A percentile compares a stretch with the other conserved stretches of the same genome.
Evolutionary conservation across 2,888 invertebrate species (phyloP).

Genomic region (Limenitis camilla): DNA sequence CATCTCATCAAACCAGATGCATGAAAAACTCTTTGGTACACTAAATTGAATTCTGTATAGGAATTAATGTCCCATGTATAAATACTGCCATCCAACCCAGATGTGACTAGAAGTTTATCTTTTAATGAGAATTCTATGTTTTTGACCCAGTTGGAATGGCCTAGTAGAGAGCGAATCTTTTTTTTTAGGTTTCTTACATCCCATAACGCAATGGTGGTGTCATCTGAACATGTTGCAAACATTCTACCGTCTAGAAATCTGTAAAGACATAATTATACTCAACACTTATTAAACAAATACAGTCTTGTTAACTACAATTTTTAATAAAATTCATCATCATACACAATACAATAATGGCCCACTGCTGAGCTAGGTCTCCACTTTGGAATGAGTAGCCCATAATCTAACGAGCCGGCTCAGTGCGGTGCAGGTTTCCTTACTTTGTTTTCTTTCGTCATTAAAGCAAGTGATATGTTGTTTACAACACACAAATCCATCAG

Average conservation of each 20-base stretch:
- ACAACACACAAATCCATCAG: too few species aligned
- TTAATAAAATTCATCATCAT: too few species aligned
- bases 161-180: conserved; percentile 83
- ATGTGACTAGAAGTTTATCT: conserved; percentile 89
- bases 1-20: conserved; percentile 91
- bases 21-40: conserved; percentile 88
- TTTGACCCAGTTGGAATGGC: conserved; percentile 97
- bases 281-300: not conserved
- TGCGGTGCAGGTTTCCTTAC: too few species aligned
- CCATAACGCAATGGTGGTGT: conserved; percentile 94
- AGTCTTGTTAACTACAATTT: too few species aligned
- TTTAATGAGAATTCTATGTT: conserved; percentile 93
- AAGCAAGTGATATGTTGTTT: too few species aligned
- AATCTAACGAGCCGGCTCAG: too few species aligned
- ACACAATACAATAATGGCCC: too few species aligned
- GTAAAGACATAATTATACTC: conserved; percentile 14
- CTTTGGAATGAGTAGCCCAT: too few species aligned
- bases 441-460: too few species aligned
- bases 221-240: conserved; percentile 96
- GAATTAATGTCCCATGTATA: conserved; percentile 96
- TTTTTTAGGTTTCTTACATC: conserved; percentile 89
- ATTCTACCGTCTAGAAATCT: conserved; percentile 90
- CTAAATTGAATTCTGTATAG: conserved; percentile 83
- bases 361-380: too few species aligned
- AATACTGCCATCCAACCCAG: conserved; percentile 94